Base-by-base conservation (phyloP, 2,888 invertebrate genomes). In the Caenorhabditis doughertyi region DNA sequence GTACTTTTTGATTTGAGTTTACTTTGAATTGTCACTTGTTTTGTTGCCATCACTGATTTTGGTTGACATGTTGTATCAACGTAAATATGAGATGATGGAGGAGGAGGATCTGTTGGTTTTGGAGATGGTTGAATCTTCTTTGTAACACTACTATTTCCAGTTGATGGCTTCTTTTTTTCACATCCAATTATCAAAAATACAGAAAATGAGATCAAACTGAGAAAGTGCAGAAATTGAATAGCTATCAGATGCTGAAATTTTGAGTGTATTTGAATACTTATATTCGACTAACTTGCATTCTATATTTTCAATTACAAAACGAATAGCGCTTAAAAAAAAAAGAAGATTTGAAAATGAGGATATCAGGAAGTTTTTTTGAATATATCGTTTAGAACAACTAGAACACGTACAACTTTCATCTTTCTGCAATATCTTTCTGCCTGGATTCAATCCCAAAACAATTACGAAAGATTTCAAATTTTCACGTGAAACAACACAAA, bases 51-150 rank as follows among this genome's bases (percentile, higher is more conserved):
- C 16, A 39, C 42, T 21, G 60, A 39, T 44, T 23, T 60, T 7
- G 39, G 39, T 44, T 60, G 35, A 58, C 32, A 58, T 39, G 60
- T 27, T n/a, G n/a, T 21, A 56, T 56, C 56, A 7, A 56, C 56
- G 21, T 56, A 56, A 32, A 56, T 56, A 35, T 56, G 56, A 56
- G 56, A 56, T 35, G 56, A 56, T n/a, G n/a, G n/a, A 7, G 56
- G 21, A 3, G 56, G 56, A 35, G 4, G 25, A 35, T 35, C 35
- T 7, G 35, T 7, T 13, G 32, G 21, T 29, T 35, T 35, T 3
- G 21, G 9, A 35, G 29, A 8, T n/a, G 35, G 11, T 7, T 56
- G n/a, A n/a, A n/a, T n/a, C n/a, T n/a, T 56, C 35, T 56, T 56
- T 9, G 16, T 35, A 4, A 11, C 7, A 56, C 13, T 56, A 23